Evolutionary conservation across 2,797 vertebrate genomes (phyloP).

Genomic region (Chanos chanos): DNA sequence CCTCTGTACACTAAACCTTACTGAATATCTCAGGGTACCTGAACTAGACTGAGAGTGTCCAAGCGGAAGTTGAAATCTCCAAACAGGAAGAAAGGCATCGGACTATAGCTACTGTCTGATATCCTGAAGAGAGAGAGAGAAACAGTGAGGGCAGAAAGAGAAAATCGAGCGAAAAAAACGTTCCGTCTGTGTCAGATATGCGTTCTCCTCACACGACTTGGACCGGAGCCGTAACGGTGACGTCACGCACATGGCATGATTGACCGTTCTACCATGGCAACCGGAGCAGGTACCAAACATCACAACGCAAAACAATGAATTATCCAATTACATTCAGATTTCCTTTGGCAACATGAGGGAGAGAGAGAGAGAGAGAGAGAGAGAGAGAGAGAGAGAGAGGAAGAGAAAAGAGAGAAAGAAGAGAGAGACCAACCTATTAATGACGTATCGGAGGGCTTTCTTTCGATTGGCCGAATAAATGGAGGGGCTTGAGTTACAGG

Average conservation of each 20-base stretch:
- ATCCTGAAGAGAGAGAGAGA: slow-evolving; percentile 49
- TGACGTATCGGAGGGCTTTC: slow-evolving; percentile 72
- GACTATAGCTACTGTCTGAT: slow-evolving; percentile 54
- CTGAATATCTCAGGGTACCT: slow-evolving; percentile 55
- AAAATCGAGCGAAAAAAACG: neutral
- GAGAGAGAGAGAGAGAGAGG: neutral
- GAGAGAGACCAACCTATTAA: slow-evolving; percentile 67
- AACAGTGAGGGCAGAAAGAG: neutral
- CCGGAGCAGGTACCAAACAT: too few relatives aligned
- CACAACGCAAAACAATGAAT: too few relatives aligned
- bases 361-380: too few relatives aligned
- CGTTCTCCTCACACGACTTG: too few relatives aligned
- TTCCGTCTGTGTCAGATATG: too few relatives aligned
- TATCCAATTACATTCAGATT: too few relatives aligned
- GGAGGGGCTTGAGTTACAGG: slow-evolving; percentile 76
- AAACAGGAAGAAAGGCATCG: slow-evolving; percentile 76
- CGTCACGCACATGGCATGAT: too few relatives aligned
- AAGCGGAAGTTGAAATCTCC: slow-evolving; percentile 84
- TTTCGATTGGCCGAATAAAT: slow-evolving; percentile 75
- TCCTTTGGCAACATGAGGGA: too few relatives aligned
- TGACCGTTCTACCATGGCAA: too few relatives aligned
- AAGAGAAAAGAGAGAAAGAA: neutral
- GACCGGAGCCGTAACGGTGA: too few relatives aligned
- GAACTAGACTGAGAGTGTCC: slow-evolving; percentile 70
- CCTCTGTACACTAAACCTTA: neutral